Evolutionary conservation across 1,140 invertebrate genomes (phyloP), one percentile per base, ranked within the genome.

Genomic region (Tribolium madens): DNA sequence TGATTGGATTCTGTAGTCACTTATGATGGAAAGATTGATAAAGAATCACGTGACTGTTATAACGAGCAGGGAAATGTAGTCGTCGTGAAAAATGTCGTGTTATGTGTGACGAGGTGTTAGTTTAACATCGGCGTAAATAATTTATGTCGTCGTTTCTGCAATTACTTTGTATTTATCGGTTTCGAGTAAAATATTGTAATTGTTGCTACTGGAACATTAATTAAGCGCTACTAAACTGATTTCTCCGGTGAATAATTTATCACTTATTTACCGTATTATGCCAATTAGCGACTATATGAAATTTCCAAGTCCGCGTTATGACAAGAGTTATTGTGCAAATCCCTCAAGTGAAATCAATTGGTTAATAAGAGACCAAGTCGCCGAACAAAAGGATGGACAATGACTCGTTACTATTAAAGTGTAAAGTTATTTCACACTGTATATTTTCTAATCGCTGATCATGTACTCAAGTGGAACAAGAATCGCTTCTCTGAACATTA

Each of bases 361-460:
- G 68, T 50, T 68, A 75, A 68, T 75, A 50, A 18, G 57, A 68
- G 46, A 69, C 21, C 18, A 48, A 71, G 13, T 10, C 52, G 26
- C 2, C 7, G 47, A 46, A 57, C 31, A 70, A 72, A 69, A n/a
- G 12, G 46, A 72, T 7, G 36, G 26, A 72, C 70, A 72, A 72
- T 72, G 21, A 70, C 15, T 26, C 68, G 26, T 76, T 57, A 57
- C 52, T 76, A 57, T 76, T 73, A 72, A 76, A 72, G 64, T 76
- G 75, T 47, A 70, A 76, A 76, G 75, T 71, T 77, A 77, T 77
- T 60, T 77, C 76, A 77, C 76, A 73, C 70, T 73, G 52, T 64
- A 73, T 77, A 77, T 73, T 76, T 77, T 71, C 70, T 77, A 77
- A 77, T 77, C 76, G 47, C 21, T 42, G 70, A 77, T 73, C 69